Base-by-base conservation (phyloP, 2,113 vertebrate species). In the Donacobius atricapilla region DNA sequence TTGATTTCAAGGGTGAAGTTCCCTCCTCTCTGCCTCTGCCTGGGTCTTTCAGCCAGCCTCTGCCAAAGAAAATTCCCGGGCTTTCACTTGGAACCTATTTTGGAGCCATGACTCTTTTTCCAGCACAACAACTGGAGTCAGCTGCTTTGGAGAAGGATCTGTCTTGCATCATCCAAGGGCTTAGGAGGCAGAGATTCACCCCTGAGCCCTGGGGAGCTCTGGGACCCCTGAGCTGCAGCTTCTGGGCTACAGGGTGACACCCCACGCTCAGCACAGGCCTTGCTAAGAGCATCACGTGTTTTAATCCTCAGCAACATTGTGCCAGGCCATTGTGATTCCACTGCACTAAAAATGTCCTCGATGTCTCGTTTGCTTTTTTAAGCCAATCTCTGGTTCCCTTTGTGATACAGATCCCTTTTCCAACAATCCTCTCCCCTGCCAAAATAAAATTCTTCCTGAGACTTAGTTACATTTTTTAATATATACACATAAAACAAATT, bases 401-500 rank as follows among this genome's bases (percentile, higher is more conserved):
- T 82, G 81, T 89, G 86, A 82, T 75, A 58, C 86, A 48, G 47
- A 93, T 89, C 72, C 72, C 60, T 87, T 93, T 94, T 56, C 73
- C 95, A 90, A 56, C 56, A 65, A 19, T 66, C 58, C 47, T 78
- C 53, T n/a, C 47, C n/a, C 35, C 20, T 5, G 0, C 90, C 92
- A 70, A 90, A 93, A 88, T 57, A 87, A 83, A 94, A 84, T 87
- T 93, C 77, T 95, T 66, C 77, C 87, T 13, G 90, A 86, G 79
- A 94, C 87, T 96, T 64, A 64, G 92, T 87, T 95, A 81, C 45
- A 61, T 69, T 93, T 97, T 94, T 93, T 87, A 95, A 96, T 96
- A 94, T 63, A 87, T 42, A 75, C 35, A 21, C 72, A 78, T 69
- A 94, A 96, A 91, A 11, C 90, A 90, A 73, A 93, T 95, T 97